Percentiles rank a stretch among this genome's conserved stretches.
Evolutionary conservation across 1,140 invertebrate species (phyloP).

Genomic region (Lanistes nyassanus): DNA sequence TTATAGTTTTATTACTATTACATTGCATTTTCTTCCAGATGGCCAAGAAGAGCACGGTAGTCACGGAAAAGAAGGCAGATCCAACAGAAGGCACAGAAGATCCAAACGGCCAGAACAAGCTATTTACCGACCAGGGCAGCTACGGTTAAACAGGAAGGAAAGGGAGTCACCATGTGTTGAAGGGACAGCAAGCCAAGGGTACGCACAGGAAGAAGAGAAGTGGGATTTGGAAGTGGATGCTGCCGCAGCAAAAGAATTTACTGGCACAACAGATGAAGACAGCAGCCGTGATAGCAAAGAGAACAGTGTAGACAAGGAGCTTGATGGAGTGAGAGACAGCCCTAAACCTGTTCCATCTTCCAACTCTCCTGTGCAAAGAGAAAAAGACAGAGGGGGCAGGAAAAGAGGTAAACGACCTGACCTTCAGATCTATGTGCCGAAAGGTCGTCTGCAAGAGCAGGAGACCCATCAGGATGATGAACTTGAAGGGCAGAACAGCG

Average conservation of each 20-base stretch:
- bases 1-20: not conserved
- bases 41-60: not conserved
- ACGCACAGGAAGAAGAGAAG: slow-evolving; percentile 30
- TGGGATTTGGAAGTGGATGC: slow-evolving; percentile 33
- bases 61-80: slow-evolving; percentile 8
- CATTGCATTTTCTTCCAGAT: slow-evolving; percentile 1
- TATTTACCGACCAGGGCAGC: slow-evolving; percentile 47
- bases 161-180: slow-evolving; percentile 10
- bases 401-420: slow-evolving; percentile 52
- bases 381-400: slow-evolving; percentile 29
- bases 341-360: not conserved
- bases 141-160: slow-evolving; percentile 22
- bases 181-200: not conserved
- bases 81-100: slow-evolving; percentile 24
- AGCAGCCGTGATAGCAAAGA: slow-evolving; percentile 42
- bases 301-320: slow-evolving; percentile 35
- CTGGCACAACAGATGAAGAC: slow-evolving; percentile 33
- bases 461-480: slow-evolving; percentile 37
- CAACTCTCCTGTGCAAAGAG: not conserved
- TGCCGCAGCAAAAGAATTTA: not conserved
- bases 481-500: slow-evolving; percentile 23
- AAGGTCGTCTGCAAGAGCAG: slow-evolving; percentile 43
- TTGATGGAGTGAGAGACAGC: slow-evolving; percentile 25
- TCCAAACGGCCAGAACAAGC: slow-evolving; percentile 41
- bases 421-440: slow-evolving; percentile 60